Percentiles rank a stretch among this genome's conserved stretches.
phyloP scores from a whole-genome alignment of 2,797 vertebrate genomes.

The Leptodactylus fallax region DNA sequence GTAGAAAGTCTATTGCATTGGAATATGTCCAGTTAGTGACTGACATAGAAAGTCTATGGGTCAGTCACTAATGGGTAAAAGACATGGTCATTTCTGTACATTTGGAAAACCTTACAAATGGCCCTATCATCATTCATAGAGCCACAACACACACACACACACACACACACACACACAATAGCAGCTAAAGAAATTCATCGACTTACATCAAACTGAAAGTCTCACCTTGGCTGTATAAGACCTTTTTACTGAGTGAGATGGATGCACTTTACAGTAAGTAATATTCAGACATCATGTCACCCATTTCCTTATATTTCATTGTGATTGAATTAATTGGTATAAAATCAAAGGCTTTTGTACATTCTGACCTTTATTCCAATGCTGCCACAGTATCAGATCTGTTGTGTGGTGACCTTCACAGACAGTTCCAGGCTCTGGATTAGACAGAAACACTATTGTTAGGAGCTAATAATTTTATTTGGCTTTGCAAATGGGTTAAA shows the following conservation, averaged over 20 bases:
- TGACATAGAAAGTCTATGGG: too few species aligned
- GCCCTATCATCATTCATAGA: too few species aligned
- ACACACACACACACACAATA: too few species aligned
- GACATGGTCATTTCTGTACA: too few species aligned
- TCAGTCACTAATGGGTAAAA: too few species aligned
- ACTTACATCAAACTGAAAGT: background rate
- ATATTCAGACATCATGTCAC: background rate
- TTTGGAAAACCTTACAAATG: too few species aligned
- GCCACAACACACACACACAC: too few species aligned
- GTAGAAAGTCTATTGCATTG: too few species aligned
- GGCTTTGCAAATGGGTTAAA: background rate
- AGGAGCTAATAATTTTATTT: constrained; percentile 4
- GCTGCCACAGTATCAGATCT: constrained; percentile 13
- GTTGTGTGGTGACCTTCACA: constrained; percentile 27
- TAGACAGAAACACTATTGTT: constrained; percentile 47
- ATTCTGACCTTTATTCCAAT: constrained; percentile 23
- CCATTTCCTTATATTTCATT: background rate
- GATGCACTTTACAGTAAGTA: background rate
- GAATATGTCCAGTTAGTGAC: too few species aligned
- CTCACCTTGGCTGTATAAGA: background rate
- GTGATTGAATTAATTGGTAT: background rate
- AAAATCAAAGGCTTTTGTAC: constrained; percentile 2
- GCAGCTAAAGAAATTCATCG: background rate
- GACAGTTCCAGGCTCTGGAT: background rate
- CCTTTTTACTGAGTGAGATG: too few species aligned